phyloP scores from a whole-genome alignment of 2,888 invertebrate species.

The Sicus ferrugineus region DNA sequence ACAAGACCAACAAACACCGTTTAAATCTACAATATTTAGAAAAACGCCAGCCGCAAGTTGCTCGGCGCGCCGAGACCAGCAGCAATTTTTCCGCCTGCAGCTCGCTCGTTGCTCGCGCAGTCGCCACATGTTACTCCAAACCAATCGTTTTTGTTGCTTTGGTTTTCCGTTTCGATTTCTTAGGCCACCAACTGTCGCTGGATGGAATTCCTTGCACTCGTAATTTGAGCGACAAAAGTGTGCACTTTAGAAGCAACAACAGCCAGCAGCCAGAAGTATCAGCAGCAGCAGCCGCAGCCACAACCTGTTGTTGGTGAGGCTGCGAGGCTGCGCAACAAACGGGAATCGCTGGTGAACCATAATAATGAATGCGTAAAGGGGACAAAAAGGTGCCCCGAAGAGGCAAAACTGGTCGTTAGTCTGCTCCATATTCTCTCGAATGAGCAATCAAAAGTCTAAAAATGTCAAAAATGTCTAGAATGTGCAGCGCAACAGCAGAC shows the following conservation, averaged over 20 bases:
- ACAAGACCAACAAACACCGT: too few relatives aligned
- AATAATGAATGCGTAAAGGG: neutral
- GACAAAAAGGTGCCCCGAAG: neutral
- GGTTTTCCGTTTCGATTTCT: neutral
- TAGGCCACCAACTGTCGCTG: slow-evolving; percentile 21
- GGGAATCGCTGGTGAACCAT: neutral
- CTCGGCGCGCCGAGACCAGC: neutral
- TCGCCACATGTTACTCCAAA: neutral
- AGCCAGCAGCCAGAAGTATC: neutral
- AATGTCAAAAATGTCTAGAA: too few relatives aligned
- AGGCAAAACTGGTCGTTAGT: neutral
- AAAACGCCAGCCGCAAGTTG: too few relatives aligned
- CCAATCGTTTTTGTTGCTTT: neutral
- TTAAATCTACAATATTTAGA: too few relatives aligned
- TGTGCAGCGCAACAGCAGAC: too few relatives aligned
- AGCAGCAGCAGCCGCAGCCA: neutral
- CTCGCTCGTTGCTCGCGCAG: neutral
- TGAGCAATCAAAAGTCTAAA: neutral
- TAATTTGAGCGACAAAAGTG: slow-evolving; percentile 14
- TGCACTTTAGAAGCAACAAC: slow-evolving; percentile 1
- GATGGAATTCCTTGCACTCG: slow-evolving; percentile 8
- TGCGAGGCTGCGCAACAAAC: neutral
- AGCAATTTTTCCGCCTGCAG: neutral
- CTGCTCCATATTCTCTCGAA: neutral
- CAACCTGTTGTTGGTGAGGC: neutral